These are phyloP conservation scores for Megamerina dolium DNA, from an alignment of 2,888 invertebrate genomes.

Conservation along the genomic window DNA sequence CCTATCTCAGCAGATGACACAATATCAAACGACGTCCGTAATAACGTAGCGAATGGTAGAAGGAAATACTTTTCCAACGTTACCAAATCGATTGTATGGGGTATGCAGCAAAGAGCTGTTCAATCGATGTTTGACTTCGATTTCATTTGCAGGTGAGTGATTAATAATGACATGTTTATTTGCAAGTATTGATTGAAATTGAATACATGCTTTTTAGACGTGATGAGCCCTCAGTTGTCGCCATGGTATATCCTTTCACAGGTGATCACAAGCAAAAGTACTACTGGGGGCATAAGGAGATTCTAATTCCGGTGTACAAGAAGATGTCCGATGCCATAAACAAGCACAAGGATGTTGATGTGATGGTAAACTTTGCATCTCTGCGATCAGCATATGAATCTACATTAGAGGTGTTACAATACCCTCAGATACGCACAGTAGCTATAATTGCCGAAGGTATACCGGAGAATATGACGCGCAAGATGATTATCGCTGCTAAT, in stretches of 20 bases:
- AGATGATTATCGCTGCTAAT: constrained; percentile 78
- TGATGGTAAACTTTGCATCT: constrained; percentile 96
- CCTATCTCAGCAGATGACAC: constrained; percentile 49
- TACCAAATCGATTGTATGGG: constrained; percentile 96
- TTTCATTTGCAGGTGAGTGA: constrained; percentile 48
- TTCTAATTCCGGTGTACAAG: constrained; percentile 89
- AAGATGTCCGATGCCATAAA: constrained; percentile 95
- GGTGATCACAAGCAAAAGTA: constrained; percentile 99
- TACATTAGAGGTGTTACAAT: constrained; percentile 88
- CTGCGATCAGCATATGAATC: constrained; percentile 95
- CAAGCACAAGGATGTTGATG: constrained; percentile 91
- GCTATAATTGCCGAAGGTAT: constrained; percentile 99
- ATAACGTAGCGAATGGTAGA: constrained; percentile 33
- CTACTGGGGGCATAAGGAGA: constrained; percentile 99
- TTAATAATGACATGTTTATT: background rate
- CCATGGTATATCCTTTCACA: constrained; percentile 96
- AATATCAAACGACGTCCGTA: constrained; percentile 27
- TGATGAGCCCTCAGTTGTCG: constrained; percentile 88
- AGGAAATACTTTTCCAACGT: constrained; percentile 69
- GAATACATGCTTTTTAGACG: constrained; percentile 55
- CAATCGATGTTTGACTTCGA: constrained; percentile 56
- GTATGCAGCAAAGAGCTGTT: constrained; percentile 96
- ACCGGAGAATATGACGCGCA: constrained; percentile 96
- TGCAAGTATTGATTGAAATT: background rate
- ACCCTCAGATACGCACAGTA: constrained; percentile 89